Percentiles rank a stretch among this genome's conserved stretches.
Conservation (phyloP, 2,113 vertebrate genomes). For the Pygoscelis adeliae region DNA sequence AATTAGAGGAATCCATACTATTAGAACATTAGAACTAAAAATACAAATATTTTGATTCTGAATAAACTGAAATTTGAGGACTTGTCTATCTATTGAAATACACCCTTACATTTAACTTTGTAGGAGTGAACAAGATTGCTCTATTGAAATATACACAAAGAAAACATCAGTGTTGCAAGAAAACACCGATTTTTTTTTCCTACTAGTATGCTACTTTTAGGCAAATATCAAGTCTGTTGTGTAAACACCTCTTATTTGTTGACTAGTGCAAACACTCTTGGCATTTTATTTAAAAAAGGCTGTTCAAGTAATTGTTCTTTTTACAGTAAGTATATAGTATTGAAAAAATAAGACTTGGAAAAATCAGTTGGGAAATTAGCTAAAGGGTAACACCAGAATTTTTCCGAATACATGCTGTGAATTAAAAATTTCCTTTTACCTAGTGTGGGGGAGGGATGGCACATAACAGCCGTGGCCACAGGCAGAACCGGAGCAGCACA, state of each 20-base stretch:
- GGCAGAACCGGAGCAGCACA: background rate
- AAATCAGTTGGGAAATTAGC: background rate
- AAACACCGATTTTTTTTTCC: background rate
- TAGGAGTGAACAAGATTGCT: background rate
- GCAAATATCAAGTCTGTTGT: slow-evolving; percentile 5
- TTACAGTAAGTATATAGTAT: background rate
- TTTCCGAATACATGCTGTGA: background rate
- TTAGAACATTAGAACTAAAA: background rate
- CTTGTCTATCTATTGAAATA: background rate
- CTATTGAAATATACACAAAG: background rate
- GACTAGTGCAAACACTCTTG: background rate
- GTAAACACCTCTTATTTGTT: slow-evolving; percentile 27
- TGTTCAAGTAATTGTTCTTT: background rate
- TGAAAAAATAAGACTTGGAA: background rate
- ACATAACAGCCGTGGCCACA: fast-evolving
- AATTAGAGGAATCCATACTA: background rate
- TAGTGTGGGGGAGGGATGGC: background rate
- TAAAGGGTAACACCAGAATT: background rate
- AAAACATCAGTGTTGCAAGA: background rate
- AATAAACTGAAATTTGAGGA: background rate
- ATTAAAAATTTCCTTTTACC: background rate
- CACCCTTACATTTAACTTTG: background rate
- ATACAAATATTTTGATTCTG: background rate
- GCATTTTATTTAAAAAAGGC: background rate
- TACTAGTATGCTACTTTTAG: background rate